These are phyloP conservation scores for Dromaius novaehollandiae DNA, from an alignment of 2,113 vertebrate genomes.

Conservation along the genomic window DNA sequence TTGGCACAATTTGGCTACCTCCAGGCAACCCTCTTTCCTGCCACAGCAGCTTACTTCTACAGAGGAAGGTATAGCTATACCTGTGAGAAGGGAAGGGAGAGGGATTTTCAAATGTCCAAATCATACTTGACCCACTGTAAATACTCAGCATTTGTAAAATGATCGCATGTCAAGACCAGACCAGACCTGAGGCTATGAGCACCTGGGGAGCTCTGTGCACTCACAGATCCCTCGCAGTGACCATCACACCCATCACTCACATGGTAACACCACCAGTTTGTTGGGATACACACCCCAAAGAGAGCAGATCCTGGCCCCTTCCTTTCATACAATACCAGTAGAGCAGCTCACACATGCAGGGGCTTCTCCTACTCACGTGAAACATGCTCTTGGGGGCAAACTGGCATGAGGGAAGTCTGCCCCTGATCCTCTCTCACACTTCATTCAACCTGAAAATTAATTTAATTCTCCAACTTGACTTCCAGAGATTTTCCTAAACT, in stretches of 20 bases:
- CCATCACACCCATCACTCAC: fast-evolving
- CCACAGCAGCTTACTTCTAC: not conserved
- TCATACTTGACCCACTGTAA: not conserved
- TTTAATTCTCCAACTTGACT: not conserved
- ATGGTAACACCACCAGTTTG: fast-evolving
- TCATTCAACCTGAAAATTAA: not conserved
- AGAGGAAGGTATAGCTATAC: not conserved
- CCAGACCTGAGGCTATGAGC: not conserved
- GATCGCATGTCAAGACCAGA: not conserved
- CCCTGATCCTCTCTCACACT: not conserved
- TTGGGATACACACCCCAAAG: not conserved
- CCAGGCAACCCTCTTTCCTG: not conserved
- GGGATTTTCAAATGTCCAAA: not conserved
- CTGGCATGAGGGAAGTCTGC: too few species aligned
- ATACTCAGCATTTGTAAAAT: not conserved
- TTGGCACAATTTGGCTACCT: not conserved
- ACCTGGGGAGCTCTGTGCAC: not conserved
- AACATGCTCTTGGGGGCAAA: not conserved
- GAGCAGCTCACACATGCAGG: not conserved
- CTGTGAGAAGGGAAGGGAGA: not conserved
- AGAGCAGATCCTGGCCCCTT: not conserved
- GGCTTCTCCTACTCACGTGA: fast-evolving
- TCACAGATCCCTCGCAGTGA: not conserved
- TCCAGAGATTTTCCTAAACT: not conserved
- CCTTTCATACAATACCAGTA: not conserved